These are phyloP conservation scores for Picathartes gymnocephalus DNA, from an alignment of 2,113 vertebrate genomes.

Conservation along the genomic window DNA sequence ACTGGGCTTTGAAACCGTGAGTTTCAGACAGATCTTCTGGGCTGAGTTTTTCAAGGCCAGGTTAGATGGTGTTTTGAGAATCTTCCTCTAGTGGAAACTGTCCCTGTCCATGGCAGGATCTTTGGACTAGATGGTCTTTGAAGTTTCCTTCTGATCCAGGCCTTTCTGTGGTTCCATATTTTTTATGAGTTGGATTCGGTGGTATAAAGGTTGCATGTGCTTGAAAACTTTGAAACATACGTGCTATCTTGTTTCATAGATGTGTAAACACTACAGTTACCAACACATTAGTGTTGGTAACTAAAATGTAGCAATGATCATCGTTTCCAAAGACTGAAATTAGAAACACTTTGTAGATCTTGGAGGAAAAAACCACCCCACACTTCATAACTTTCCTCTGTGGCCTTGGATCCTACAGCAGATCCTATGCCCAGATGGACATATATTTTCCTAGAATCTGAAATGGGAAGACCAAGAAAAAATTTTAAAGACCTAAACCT, in stretches of 20 bases:
- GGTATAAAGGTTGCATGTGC: neutral
- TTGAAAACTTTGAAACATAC: neutral
- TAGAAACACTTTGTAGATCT: neutral
- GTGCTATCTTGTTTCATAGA: neutral
- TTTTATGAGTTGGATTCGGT: neutral
- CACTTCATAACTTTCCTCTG: neutral
- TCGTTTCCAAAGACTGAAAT: neutral
- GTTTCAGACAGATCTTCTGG: neutral
- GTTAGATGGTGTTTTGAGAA: neutral
- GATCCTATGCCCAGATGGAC: neutral
- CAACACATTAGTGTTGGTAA: neutral
- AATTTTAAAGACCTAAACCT: neutral
- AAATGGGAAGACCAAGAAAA: neutral
- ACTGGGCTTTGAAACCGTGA: neutral
- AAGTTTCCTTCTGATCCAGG: neutral
- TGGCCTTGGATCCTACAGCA: neutral
- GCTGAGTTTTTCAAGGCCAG: neutral
- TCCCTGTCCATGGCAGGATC: neutral
- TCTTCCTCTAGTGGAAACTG: neutral
- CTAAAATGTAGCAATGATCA: neutral
- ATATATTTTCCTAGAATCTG: neutral
- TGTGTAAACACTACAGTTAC: neutral
- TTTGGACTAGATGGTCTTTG: neutral
- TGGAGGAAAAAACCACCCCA: accelerated
- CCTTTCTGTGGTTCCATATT: neutral